These are phyloP conservation scores for Mythimna lalbum DNA, from an alignment of 2,888 invertebrate species.

Conservation along the genomic window DNA sequence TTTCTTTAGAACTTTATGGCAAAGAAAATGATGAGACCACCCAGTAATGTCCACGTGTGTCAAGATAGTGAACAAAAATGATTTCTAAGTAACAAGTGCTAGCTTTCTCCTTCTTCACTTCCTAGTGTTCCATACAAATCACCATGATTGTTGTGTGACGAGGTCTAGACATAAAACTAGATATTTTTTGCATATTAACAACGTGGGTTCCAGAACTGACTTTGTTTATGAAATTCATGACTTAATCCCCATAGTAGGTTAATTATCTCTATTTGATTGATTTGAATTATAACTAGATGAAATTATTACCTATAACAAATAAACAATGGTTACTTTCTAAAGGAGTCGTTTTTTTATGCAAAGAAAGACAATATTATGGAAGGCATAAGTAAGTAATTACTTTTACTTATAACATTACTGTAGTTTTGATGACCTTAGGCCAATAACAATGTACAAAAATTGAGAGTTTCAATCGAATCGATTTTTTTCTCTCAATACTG, in stretches of 20 bases:
- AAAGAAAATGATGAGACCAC: slow-evolving; percentile 6
- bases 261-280: too few relatives aligned
- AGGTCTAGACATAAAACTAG: not conserved
- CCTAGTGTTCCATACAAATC: slow-evolving; percentile 37
- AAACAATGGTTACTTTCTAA: not conserved
- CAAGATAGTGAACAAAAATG: slow-evolving; percentile 22
- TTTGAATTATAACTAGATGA: too few relatives aligned
- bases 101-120: slow-evolving; percentile 41
- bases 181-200: not conserved
- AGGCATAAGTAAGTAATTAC: too few relatives aligned
- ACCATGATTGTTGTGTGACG: slow-evolving; percentile 20
- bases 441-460: not conserved
- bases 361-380: too few relatives aligned
- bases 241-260: too few relatives aligned
- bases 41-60: slow-evolving; percentile 17
- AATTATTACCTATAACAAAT: not conserved
- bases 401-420: not conserved
- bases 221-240: too few relatives aligned
- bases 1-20: too few relatives aligned
- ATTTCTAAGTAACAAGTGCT: slow-evolving; percentile 33
- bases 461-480: not conserved
- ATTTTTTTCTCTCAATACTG: not conserved
- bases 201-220: not conserved
- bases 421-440: not conserved
- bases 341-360: not conserved